Base-by-base conservation (phyloP, 2,113 vertebrate species). In the Apeltes quadracus region DNA sequence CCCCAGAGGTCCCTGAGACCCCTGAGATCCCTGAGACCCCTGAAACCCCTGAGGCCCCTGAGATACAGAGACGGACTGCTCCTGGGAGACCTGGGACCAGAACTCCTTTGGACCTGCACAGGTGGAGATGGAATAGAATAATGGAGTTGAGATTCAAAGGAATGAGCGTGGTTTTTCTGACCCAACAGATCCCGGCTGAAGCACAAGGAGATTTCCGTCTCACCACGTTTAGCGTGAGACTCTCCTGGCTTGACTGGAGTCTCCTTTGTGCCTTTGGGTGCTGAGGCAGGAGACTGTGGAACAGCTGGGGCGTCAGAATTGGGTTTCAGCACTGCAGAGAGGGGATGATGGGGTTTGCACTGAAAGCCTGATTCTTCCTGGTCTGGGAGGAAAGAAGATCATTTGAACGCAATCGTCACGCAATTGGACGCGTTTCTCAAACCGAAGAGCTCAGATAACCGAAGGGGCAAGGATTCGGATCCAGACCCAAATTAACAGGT, bases 61-160 rank as follows among this genome's bases (percentile, higher is more conserved):
- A 29, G 29, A 29, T 5, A 2, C 29, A 18, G 93, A 90, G 8
- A 84, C 87, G 0, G 91, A 86, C 36, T 93, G 93, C n/a, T 93
- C 92, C 83, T 87, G 92, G 8, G 78, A 71, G 1, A 78, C 46
- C 22, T 66, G 72, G 11, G 72, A 22, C 10, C 59, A 76, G 11
- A 16, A 41, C 29, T 92, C 87, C 53, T 87, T 87, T 0, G 27
- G 5, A 25, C 70, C 89, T 84, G 72, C 34, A 69, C 18, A 50
- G 0, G 16, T 46, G 18, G 20, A 75, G 32, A 67, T 13, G 25
- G 15, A 39, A 34, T 0, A 43, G 9, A 55, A 56, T 8, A 13
- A 64, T 50, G 3, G 29, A n/a, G 16, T 27, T 27, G 7, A 41
- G 12, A n/a, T 46, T 39, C n/a, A 9, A 4, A 51, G 7, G 25